These are phyloP conservation scores for Rousettus leschenaultii DNA, from an alignment of 2,113 vertebrate species.

Conservation along the genomic window DNA sequence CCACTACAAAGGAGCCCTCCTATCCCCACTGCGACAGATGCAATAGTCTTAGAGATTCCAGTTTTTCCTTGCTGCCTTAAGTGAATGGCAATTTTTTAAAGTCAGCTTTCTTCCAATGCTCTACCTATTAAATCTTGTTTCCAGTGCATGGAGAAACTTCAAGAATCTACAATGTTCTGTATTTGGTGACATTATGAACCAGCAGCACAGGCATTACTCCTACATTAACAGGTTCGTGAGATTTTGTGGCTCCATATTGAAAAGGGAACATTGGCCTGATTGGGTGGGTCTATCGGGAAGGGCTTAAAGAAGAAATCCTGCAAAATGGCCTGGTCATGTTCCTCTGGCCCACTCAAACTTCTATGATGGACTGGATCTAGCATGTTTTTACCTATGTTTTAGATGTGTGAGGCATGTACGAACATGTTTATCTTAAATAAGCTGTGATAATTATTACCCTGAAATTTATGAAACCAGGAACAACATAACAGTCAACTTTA, in stretches of 20 bases:
- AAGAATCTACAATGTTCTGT: neutral
- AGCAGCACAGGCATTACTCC: neutral
- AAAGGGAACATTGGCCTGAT: neutral
- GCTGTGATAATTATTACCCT: neutral
- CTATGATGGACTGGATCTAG: neutral
- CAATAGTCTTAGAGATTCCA: neutral
- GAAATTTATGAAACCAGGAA: conserved; percentile 28
- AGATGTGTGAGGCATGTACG: neutral
- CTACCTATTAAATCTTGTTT: neutral
- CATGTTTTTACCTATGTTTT: neutral
- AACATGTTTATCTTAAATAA: neutral
- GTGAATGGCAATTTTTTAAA: neutral
- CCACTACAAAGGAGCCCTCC: neutral
- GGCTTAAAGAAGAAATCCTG: neutral
- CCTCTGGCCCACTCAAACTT: neutral
- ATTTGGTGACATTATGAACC: neutral
- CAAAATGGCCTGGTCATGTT: neutral
- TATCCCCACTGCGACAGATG: neutral
- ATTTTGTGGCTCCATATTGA: neutral
- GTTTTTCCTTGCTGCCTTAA: neutral
- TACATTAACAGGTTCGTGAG: neutral
- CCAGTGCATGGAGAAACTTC: neutral
- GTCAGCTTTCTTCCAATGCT: neutral
- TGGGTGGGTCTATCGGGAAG: neutral
- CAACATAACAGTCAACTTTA: neutral